Conservation (phyloP, 2,113 vertebrate species). For the Oceanites oceanicus region DNA sequence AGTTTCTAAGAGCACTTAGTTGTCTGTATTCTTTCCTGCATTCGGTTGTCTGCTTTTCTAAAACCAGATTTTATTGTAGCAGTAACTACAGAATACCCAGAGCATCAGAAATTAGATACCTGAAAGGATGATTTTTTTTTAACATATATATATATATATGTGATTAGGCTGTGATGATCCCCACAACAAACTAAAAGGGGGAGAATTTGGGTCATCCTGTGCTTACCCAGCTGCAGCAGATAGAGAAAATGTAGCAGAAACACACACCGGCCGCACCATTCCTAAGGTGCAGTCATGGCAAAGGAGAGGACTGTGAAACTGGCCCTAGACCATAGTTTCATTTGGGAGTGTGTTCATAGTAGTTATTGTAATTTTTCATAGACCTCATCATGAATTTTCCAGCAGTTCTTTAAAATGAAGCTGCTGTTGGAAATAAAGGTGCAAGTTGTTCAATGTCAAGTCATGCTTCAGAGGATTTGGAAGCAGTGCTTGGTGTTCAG, state of each 20-base stretch:
- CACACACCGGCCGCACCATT: background rate
- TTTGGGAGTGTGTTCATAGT: background rate
- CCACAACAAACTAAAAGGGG: background rate
- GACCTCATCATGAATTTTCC: constrained; percentile 4
- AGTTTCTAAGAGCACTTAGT: background rate
- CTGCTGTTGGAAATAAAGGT: constrained; percentile 1
- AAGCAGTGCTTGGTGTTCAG: background rate
- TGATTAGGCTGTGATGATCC: background rate
- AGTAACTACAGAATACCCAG: background rate
- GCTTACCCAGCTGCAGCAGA: background rate
- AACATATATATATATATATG: too few species aligned
- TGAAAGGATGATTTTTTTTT: background rate
- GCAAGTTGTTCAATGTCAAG: background rate
- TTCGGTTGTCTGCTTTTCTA: background rate
- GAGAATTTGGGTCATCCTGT: background rate
- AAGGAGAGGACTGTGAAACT: background rate
- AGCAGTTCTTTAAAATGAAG: constrained; percentile 6
- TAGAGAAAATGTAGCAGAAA: background rate
- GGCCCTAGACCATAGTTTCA: background rate
- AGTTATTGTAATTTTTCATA: constrained; percentile 3
- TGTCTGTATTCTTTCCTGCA: background rate
- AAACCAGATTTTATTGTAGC: background rate
- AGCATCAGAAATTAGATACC: background rate
- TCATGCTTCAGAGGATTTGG: background rate
- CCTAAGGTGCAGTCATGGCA: background rate